These are phyloP conservation scores for Rhagoletis pomonella DNA, from an alignment of 1,140 invertebrate species.

Conservation along the genomic window DNA sequence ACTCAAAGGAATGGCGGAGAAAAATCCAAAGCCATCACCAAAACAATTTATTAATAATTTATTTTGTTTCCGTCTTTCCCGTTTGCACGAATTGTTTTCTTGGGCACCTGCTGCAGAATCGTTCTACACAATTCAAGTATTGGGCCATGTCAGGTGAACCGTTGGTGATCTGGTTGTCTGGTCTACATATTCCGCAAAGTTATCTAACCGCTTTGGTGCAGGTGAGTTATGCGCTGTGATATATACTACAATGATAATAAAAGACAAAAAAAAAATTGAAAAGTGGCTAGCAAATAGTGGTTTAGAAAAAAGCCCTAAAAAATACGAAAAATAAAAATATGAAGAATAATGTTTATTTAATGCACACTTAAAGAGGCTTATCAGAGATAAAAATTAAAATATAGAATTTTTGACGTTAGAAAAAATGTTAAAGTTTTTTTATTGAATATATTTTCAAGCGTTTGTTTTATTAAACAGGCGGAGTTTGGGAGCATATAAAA, in stretches of 20 bases:
- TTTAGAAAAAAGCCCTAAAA: not conserved
- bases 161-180: slow-evolving; percentile 91
- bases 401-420: too few species aligned
- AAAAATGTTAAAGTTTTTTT: too few species aligned
- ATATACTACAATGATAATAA: not conserved
- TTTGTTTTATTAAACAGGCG: too few species aligned
- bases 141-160: slow-evolving; percentile 80
- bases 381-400: slow-evolving; percentile 23
- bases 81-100: not conserved
- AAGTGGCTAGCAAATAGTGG: not conserved
- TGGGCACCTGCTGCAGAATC: slow-evolving; percentile 57
- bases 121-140: slow-evolving; percentile 72
- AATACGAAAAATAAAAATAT: not conserved
- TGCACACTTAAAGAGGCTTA: not conserved
- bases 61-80: not conserved
- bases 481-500: too few species aligned
- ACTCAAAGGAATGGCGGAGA: not conserved
- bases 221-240: slow-evolving; percentile 60
- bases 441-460: too few species aligned
- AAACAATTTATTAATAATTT: slow-evolving; percentile 50
- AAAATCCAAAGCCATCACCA: not conserved
- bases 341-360: slow-evolving; percentile 22
- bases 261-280: not conserved
- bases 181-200: slow-evolving; percentile 91
- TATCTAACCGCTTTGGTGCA: slow-evolving; percentile 89